Evolutionary conservation across 2,888 invertebrate genomes (phyloP).

Genomic region (Coelogynopora nodosa): DNA sequence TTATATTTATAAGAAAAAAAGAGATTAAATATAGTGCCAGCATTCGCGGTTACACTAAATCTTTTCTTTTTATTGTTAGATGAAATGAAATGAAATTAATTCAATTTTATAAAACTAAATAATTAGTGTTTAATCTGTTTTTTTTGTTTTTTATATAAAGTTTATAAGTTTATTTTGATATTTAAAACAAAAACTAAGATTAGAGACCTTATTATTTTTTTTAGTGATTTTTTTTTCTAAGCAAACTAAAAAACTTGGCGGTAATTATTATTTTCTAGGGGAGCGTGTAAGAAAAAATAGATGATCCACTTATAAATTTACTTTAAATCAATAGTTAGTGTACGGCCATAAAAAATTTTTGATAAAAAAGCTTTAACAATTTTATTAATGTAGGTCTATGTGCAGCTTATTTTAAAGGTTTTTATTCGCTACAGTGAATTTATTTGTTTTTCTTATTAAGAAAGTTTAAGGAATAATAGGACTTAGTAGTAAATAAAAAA

Average conservation of each 20-base stretch:
- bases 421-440: slow-evolving; percentile 27
- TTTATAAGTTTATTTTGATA: slow-evolving; percentile 13
- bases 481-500: slow-evolving; percentile 24
- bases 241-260: slow-evolving; percentile 23
- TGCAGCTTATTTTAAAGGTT: slow-evolving; percentile 15
- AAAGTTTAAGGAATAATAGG: slow-evolving; percentile 7
- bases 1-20: slow-evolving; percentile 10
- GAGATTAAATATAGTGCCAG: slow-evolving; percentile 27
- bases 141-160: slow-evolving; percentile 1
- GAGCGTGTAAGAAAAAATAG: slow-evolving; percentile 18
- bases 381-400: slow-evolving; percentile 13
- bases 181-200: slow-evolving; percentile 26
- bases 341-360: slow-evolving; percentile 20
- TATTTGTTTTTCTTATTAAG: not conserved
- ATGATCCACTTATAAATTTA: slow-evolving; percentile 31
- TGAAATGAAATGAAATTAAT: not conserved
- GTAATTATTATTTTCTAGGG: slow-evolving; percentile 21
- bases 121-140: not conserved
- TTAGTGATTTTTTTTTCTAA: slow-evolving; percentile 23
- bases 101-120: slow-evolving; percentile 25
- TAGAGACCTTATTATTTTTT: slow-evolving; percentile 26
- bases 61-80: not conserved
- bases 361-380: not conserved
- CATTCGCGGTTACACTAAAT: slow-evolving; percentile 21
- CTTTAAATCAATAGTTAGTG: slow-evolving; percentile 15